These are phyloP conservation scores for Leucoraja erinaceus DNA, from an alignment of 2,113 vertebrate genomes.

Conservation along the genomic window DNA sequence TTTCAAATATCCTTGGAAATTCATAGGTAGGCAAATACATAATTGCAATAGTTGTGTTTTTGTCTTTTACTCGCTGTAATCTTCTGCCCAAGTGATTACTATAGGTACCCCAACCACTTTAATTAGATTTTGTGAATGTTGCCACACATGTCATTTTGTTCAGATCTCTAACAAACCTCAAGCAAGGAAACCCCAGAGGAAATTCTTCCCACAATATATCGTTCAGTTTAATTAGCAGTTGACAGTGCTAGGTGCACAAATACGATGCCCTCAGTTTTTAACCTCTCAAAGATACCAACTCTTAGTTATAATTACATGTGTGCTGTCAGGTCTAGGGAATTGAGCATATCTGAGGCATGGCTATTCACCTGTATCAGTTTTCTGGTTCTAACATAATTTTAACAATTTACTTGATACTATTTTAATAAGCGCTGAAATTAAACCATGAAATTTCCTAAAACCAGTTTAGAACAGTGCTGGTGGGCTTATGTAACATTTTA, in stretches of 20 bases:
- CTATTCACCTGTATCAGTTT: no score
- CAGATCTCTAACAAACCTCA: background rate
- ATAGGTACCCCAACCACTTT: background rate
- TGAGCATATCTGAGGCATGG: no score
- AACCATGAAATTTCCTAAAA: no score
- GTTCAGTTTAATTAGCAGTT: background rate
- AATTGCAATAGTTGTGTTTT: background rate
- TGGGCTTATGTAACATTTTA: no score
- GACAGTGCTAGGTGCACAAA: background rate
- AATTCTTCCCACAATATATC: background rate
- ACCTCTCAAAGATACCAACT: background rate
- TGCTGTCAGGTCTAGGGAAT: background rate
- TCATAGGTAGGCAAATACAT: background rate
- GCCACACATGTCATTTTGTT: background rate
- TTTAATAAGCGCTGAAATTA: no score
- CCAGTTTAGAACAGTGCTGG: no score
- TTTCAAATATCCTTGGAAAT: background rate
- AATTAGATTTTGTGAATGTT: no score
- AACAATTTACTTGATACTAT: no score
- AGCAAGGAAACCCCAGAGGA: background rate
- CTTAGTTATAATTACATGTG: background rate
- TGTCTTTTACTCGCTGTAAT: background rate
- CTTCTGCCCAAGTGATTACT: background rate
- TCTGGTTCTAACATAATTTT: no score
- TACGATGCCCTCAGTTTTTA: background rate